Percentiles rank a stretch among this genome's conserved stretches.
Evolutionary conservation across 2,797 vertebrate genomes (phyloP).

Genomic region (Crypturellus tataupa): DNA sequence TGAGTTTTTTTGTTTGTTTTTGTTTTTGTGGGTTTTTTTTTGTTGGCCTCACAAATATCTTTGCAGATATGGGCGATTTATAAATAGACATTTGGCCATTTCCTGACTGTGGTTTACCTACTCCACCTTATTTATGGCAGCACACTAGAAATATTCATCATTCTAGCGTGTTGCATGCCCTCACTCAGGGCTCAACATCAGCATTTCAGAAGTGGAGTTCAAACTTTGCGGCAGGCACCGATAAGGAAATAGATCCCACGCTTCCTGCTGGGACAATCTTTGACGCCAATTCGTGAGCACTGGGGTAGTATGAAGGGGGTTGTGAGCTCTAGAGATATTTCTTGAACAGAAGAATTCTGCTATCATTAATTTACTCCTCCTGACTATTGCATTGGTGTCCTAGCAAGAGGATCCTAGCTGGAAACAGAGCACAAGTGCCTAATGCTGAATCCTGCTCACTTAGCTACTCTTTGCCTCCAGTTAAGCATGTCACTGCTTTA

Average conservation of each 20-base stretch:
- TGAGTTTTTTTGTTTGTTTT: not conserved
- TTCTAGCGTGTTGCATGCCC: rapidly evolving
- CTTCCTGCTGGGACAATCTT: rapidly evolving
- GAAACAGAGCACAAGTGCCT: not conserved
- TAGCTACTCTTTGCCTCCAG: rapidly evolving
- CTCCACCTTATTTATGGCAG: constrained; percentile 17
- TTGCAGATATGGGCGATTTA: constrained; percentile 11
- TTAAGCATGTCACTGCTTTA: not conserved
- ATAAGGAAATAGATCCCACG: not conserved
- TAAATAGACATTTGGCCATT: constrained; percentile 53
- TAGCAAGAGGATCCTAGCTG: rapidly evolving
- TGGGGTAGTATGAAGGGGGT: not conserved
- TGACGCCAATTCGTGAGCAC: rapidly evolving
- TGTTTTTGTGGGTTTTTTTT: not conserved
- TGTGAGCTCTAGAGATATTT: not conserved
- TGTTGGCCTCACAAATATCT: not conserved
- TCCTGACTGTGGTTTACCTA: constrained; percentile 3
- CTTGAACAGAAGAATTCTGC: not conserved
- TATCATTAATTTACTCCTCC: not conserved
- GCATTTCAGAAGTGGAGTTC: rapidly evolving
- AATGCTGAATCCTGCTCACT: not conserved
- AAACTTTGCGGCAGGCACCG: not conserved
- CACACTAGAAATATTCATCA: rapidly evolving
- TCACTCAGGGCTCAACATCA: rapidly evolving
- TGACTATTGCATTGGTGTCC: not conserved